Conservation (phyloP, 2,888 invertebrate genomes). For the Brenthis hecate region DNA sequence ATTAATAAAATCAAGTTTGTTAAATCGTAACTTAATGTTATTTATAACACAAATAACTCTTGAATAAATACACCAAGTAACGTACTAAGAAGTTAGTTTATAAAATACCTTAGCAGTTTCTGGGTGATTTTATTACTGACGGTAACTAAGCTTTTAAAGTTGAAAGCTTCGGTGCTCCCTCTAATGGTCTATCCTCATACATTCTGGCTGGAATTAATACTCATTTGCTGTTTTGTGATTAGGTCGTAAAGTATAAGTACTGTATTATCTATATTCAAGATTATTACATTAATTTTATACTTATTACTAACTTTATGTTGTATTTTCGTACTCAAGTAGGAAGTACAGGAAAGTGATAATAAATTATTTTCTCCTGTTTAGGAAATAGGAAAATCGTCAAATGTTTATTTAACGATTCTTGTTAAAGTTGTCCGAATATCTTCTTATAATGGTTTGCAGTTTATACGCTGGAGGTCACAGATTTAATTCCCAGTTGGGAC, state of each 20-base stretch:
- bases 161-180: constrained; percentile 9
- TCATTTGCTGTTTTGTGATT: constrained; percentile 8
- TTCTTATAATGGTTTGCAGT: no score
- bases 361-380: no score
- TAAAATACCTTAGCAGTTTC: not conserved
- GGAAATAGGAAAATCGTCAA: no score
- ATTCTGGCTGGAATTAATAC: constrained; percentile 8
- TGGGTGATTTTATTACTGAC: constrained; percentile 10
- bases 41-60: not conserved
- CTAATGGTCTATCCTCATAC: constrained; percentile 15
- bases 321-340: no score
- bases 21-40: not conserved
- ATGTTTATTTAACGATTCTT: no score
- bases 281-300: not conserved
- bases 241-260: not conserved
- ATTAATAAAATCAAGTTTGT: no score
- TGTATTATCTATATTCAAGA: constrained; percentile 2
- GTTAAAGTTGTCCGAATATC: no score
- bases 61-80: not conserved
- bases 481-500: no score
- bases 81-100: not conserved
- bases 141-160: constrained; percentile 19
- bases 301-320: no score
- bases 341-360: no score
- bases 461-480: no score